These are phyloP conservation scores for Leucozona laternaria DNA, from an alignment of 2,888 invertebrate species.

Conservation along the genomic window DNA sequence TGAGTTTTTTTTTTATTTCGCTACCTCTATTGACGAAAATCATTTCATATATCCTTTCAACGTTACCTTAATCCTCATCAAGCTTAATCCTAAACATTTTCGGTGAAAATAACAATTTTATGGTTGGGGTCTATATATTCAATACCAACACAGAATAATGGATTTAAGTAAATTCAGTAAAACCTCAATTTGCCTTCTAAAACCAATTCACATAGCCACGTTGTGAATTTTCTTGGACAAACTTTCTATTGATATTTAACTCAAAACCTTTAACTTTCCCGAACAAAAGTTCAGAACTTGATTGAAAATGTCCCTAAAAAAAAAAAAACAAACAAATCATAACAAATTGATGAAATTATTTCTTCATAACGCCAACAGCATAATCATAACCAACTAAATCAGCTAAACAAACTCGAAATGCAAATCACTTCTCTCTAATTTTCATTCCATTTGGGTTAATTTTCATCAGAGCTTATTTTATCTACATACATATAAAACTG, in stretches of 20 bases:
- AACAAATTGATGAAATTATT: neutral
- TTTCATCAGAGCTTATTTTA: neutral
- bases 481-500: neutral
- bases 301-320: neutral
- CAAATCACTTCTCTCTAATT: constrained; percentile 1
- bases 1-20: neutral
- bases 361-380: neutral
- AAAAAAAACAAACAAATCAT: neutral
- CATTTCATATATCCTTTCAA: neutral
- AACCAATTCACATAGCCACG: neutral
- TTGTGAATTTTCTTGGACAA: neutral
- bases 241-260: neutral
- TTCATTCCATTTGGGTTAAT: neutral
- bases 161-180: neutral
- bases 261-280: neutral
- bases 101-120: neutral
- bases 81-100: neutral
- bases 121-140: neutral
- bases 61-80: neutral
- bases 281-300: neutral
- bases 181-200: neutral
- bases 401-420: neutral
- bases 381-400: neutral
- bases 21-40: neutral
- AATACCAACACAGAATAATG: neutral